These are phyloP conservation scores for Cepaea nemoralis DNA, from an alignment of 1,140 invertebrate genomes.

Conservation along the genomic window DNA sequence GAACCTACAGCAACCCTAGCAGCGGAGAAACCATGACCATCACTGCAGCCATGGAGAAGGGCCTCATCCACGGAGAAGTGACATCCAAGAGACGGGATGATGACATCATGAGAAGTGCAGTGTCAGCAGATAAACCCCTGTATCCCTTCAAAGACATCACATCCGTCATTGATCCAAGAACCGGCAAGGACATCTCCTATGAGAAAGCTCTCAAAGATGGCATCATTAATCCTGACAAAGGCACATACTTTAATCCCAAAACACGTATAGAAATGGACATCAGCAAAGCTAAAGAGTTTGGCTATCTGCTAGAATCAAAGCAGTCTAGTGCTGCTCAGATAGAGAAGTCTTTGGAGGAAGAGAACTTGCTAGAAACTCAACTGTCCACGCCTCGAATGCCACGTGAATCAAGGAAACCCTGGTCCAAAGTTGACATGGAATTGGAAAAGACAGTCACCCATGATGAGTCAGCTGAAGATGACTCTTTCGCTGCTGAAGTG, in stretches of 20 bases:
- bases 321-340: constrained; percentile 60
- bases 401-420: constrained; percentile 45
- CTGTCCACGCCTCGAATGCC: constrained; percentile 37
- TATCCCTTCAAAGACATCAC: constrained; percentile 76
- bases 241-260: constrained; percentile 83
- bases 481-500: constrained; percentile 53
- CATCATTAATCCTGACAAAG: constrained; percentile 86
- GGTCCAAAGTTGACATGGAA: constrained; percentile 64
- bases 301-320: constrained; percentile 65
- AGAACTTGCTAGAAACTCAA: constrained; percentile 34
- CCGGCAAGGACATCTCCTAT: constrained; percentile 81
- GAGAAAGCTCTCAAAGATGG: constrained; percentile 76
- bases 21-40: constrained; percentile 79
- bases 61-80: constrained; percentile 76
- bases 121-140: constrained; percentile 54
- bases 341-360: constrained; percentile 56
- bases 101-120: constrained; percentile 64
- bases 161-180: constrained; percentile 80
- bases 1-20: constrained; percentile 81
- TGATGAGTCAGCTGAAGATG: constrained; percentile 45
- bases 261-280: constrained; percentile 76
- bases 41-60: constrained; percentile 74
- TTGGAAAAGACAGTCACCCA: constrained; percentile 58
- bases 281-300: constrained; percentile 59
- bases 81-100: constrained; percentile 62